Evolutionary conservation across 2,797 vertebrate genomes (phyloP), one percentile per base, ranked within the genome.

Genomic region (Bradypodion ventrale): DNA sequence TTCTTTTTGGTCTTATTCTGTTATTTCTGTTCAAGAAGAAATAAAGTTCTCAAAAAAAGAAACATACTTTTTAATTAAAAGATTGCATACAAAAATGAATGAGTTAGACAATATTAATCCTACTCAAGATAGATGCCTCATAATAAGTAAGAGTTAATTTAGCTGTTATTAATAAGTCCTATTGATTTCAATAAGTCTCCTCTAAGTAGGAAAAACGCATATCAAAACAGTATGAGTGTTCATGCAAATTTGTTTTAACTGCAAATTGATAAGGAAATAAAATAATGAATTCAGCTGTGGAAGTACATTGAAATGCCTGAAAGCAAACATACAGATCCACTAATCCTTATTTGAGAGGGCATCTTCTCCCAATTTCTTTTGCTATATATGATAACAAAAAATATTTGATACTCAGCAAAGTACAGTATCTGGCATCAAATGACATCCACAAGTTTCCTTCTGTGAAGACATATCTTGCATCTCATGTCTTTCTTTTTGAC

Each of bases 401-500:
- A 73, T 56, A 40, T 5, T 7, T 32, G 74, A 27, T 7, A n/a
- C 60, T 29, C 0, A 40, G 15, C 35, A 21, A 16, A 40, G 9
- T 16, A 29, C 35, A 40, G 9, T 16, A 29, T 35, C 46, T 27
- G 13, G 62, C 12, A 49, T 42, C n/a, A 74, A 70, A 73, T 40
- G 37, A 82, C 23, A 10, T 0, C 1, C 0, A 0, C 40, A 0
- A 0, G 23, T 77, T 81, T 70, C 1, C 0, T 44, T 65, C 7
- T 40, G 25, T 40, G 52, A 27, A 19, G 23, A 23, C 16, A 49
- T 69, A 0, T 0, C 19, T 66, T 13, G 27, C 56, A 40, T 23
- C 37, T 46, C 29, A 56, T 35, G 23, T 44, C 60, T 78, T 27
- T 23, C 15, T 68, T 44, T 65, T 35, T 65, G 62, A 40, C 40